phyloP scores from a whole-genome alignment of 92 coral and sea anemone genomes.

The Micromussa lordhowensis region DNA sequence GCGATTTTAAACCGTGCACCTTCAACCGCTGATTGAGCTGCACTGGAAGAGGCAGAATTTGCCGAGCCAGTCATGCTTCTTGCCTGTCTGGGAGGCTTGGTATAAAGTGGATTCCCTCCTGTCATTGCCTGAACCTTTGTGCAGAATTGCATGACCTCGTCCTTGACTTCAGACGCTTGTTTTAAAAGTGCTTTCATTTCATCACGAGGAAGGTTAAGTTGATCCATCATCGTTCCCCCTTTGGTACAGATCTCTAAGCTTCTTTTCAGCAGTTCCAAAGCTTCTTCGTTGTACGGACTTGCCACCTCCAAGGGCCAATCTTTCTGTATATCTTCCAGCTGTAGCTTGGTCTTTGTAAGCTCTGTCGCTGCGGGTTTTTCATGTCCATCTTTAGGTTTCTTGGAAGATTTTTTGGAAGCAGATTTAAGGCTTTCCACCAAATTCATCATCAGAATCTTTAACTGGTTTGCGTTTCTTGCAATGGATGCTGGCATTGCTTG shows the following conservation, averaged over 20 bases:
- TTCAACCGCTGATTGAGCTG: conserved; percentile 6
- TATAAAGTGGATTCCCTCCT: neutral
- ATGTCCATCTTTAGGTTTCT: neutral
- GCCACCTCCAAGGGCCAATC: neutral
- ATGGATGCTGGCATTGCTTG: neutral
- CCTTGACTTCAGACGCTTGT: neutral
- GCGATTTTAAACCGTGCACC: conserved; percentile 27
- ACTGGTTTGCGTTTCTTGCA: neutral
- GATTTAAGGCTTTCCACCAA: neutral
- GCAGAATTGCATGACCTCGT: conserved; percentile 1
- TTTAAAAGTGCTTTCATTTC: neutral
- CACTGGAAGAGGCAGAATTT: conserved; percentile 25
- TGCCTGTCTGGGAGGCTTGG: conserved; percentile 37
- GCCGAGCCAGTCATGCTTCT: conserved; percentile 2
- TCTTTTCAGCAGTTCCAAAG: neutral
- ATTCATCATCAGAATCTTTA: neutral
- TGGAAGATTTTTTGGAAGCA: neutral
- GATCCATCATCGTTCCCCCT: neutral
- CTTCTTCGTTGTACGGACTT: neutral
- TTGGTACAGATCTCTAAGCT: neutral
- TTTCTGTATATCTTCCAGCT: neutral
- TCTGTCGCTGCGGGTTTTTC: neutral
- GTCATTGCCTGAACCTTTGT: neutral
- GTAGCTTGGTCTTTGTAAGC: neutral
- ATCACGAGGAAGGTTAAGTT: neutral